A percentile compares a stretch with the other conserved stretches of the same genome.
Conservation (phyloP, 2,888 invertebrate species). For the Vanessa cardui region DNA sequence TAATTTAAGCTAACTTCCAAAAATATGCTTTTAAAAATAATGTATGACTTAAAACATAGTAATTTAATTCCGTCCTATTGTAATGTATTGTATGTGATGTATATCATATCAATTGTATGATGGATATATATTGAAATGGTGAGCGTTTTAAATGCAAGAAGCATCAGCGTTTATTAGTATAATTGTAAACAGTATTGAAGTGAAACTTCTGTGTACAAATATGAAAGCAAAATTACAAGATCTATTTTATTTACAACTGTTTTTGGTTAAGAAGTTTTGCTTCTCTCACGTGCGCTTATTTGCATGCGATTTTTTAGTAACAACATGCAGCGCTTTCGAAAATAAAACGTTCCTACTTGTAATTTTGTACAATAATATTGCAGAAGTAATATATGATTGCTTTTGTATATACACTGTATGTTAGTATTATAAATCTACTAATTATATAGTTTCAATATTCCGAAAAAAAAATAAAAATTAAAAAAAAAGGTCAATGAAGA, state of each 20-base stretch:
- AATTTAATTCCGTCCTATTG: constrained; percentile 1
- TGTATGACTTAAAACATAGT: not conserved
- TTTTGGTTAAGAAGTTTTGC: too few species aligned
- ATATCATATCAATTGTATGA: not conserved
- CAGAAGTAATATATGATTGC: too few species aligned
- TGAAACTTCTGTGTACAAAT: too few species aligned
- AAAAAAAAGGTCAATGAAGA: not conserved
- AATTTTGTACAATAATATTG: too few species aligned
- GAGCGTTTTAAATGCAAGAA: constrained; percentile 1
- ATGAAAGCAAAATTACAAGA: too few species aligned
- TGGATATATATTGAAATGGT: not conserved
- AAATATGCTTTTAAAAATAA: not conserved
- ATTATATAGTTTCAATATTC: not conserved
- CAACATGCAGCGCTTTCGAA: too few species aligned
- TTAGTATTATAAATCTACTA: not conserved
- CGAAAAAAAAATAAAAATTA: not conserved
- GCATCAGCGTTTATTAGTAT: not conserved
- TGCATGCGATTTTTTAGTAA: too few species aligned
- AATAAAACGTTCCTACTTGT: too few species aligned
- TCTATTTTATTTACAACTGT: too few species aligned
- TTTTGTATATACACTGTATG: too few species aligned
- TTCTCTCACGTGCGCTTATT: too few species aligned
- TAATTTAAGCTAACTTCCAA: not conserved
- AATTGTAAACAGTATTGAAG: too few species aligned
- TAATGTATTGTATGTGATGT: not conserved